Evolutionary conservation across 2,113 vertebrate genomes (phyloP).

Genomic region (Herpetotheres cachinnans): DNA sequence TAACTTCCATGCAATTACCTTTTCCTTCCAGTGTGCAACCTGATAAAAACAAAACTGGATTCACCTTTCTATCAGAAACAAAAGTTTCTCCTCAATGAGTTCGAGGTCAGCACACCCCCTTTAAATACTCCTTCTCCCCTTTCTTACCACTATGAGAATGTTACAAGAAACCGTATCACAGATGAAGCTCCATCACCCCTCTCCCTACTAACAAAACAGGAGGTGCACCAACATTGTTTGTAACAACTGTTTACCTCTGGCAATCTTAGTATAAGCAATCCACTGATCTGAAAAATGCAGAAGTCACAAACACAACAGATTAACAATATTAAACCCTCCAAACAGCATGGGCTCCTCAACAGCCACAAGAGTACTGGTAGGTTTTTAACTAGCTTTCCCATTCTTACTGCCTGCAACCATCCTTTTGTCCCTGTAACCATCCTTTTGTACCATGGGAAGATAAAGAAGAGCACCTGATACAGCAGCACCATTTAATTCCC

Average conservation of each 20-base stretch:
- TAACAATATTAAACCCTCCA: not conserved
- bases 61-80: not conserved
- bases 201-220: not conserved
- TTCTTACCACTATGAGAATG: not conserved
- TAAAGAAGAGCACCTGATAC: not conserved
- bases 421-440: not conserved
- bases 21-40: not conserved
- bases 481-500: not conserved
- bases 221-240: not conserved
- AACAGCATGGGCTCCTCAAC: not conserved
- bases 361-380: fast-evolving
- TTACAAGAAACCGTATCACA: fast-evolving
- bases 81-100: not conserved
- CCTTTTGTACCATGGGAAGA: not conserved
- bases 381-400: not conserved
- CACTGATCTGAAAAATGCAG: not conserved
- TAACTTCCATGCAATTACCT: not conserved
- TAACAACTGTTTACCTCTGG: not conserved
- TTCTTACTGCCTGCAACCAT: not conserved
- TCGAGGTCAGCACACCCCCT: not conserved
- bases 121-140: not conserved
- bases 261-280: not conserved
- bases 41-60: not conserved
- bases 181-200: not conserved
- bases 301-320: not conserved